phyloP scores from a whole-genome alignment of 2,888 invertebrate species.

The Diabrotica balteata region DNA sequence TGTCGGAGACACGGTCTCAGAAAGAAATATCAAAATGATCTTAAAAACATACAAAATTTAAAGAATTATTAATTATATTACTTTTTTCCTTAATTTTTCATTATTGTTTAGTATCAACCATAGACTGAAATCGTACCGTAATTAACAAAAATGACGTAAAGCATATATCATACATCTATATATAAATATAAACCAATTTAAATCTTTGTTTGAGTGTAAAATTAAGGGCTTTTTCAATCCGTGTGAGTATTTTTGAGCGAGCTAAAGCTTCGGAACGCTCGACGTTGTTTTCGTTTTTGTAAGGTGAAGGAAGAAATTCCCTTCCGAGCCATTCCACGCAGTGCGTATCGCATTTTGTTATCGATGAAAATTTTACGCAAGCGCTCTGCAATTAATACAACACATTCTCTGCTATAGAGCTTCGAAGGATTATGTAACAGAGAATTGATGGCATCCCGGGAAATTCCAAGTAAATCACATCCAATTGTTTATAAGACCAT shows the following conservation, averaged over 20 bases:
- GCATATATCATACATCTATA: too few species aligned
- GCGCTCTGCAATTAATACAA: slow-evolving; percentile 37
- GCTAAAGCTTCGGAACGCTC: background rate
- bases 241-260: too few species aligned
- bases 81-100: too few species aligned
- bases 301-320: slow-evolving; percentile 21
- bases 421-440: slow-evolving; percentile 25
- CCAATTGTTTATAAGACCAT: slow-evolving; percentile 10
- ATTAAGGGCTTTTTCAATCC: background rate
- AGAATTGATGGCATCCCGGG: slow-evolving; percentile 18
- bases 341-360: slow-evolving; percentile 52
- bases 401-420: slow-evolving; percentile 11
- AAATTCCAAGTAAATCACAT: slow-evolving; percentile 20
- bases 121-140: too few species aligned
- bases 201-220: background rate
- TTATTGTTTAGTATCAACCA: too few species aligned
- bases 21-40: too few species aligned
- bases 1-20: too few species aligned
- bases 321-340: slow-evolving; percentile 50
- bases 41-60: too few species aligned
- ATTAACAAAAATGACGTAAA: too few species aligned
- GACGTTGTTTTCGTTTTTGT: slow-evolving; percentile 15
- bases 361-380: slow-evolving; percentile 49
- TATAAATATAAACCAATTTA: background rate
- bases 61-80: too few species aligned